Evolutionary conservation across 2,113 vertebrate genomes (phyloP), one percentile per base, ranked within the genome.

Genomic region (Mionectes macconnelli): DNA sequence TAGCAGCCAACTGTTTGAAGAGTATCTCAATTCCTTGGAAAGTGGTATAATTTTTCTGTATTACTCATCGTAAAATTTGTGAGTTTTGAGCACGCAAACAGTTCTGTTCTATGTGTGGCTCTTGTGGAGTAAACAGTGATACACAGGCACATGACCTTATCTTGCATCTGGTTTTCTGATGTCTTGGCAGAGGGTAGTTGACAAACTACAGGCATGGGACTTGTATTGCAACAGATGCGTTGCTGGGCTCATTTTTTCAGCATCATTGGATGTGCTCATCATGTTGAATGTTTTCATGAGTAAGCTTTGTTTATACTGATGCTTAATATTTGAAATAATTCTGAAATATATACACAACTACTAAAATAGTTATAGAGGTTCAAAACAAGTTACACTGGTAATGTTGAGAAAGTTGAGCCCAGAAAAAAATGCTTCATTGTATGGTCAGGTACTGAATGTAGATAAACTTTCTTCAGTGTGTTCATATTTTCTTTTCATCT

Each of bases 91-190:
- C 23, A 21, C 12, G 37, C 8, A 52, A 64, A 16, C 12, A 31
- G 24, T 85, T 10, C 53, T 79, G 67, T 85, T 91, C 49, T 69
- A 1, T n/a, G 8, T 63, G 78, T 90, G 63, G 56, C 55, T 93
- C 33, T 67, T 63, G 27, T 63, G 45, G 70, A 74, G 56, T 76
- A 90, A 95, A 76, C 49, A 95, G 66, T 40, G 76, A 63, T 96
- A 35, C 64, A 37, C 14, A 73, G 67, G 78, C 55, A 1, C 76
- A 66, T 35, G 16, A 37, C 84, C 87, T 90, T 91, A 70, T 63
- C 72, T 93, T 52, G 62, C 47, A 12, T 94, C 78, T 96, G 78
- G 60, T 86, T 91, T 95, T 85, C 80, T 95, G 77, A 68, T 93
- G 59, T 94, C 74, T 90, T 87, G 55, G 81, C 91, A 94, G 84